phyloP scores from a whole-genome alignment of 1,140 invertebrate genomes.

The Zaprionus vittiger region DNA sequence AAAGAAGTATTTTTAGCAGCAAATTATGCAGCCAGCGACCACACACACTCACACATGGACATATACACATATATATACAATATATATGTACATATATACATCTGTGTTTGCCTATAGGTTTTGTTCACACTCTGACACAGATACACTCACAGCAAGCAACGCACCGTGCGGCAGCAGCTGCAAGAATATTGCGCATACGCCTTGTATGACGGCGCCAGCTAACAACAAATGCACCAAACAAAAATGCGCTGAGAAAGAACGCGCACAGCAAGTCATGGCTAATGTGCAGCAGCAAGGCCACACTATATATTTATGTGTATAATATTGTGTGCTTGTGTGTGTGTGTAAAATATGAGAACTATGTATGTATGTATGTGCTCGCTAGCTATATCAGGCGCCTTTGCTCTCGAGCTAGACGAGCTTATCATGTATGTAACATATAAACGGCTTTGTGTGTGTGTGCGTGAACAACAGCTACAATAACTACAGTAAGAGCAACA shows the following conservation, averaged over 20 bases:
- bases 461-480: neutral
- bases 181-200: conserved; percentile 53
- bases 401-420: neutral
- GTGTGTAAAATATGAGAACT: conserved; percentile 4
- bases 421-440: conserved; percentile 4
- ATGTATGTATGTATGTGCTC: neutral
- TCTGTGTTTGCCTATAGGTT: conserved; percentile 18
- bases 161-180: conserved; percentile 33
- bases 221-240: conserved; percentile 33
- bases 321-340: conserved; percentile 5
- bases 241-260: conserved; percentile 2
- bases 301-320: conserved; percentile 6
- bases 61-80: conserved; percentile 19
- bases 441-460: conserved; percentile 2
- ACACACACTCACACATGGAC: conserved; percentile 20
- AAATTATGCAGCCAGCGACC: conserved; percentile 61
- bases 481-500: neutral
- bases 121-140: conserved; percentile 18
- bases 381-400: neutral
- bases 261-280: conserved; percentile 33
- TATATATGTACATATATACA: conserved; percentile 5
- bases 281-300: conserved; percentile 30
- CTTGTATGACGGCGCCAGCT: conserved; percentile 39
- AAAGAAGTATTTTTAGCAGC: conserved; percentile 77
- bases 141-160: conserved; percentile 22